Base-by-base conservation (phyloP, 1,140 invertebrate genomes). In the Pogonomyrmex barbatus region DNA sequence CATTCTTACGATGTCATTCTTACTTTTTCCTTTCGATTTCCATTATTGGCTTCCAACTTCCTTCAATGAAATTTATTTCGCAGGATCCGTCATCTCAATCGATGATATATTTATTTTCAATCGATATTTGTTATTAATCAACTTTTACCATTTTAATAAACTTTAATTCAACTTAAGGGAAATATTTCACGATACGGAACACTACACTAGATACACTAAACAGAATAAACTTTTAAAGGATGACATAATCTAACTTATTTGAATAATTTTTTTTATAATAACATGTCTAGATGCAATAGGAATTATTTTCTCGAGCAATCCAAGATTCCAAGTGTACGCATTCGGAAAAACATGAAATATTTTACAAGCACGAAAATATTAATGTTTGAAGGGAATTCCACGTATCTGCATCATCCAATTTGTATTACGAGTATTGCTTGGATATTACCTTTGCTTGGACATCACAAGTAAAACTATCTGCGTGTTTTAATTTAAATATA, bases 11-110 rank as follows among this genome's bases (percentile, higher is more conserved):
- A 24, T 24, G 54, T 56, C 54, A 62, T 75, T n/a, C n/a, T n/a
- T n/a, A 75, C 54, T 75, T 83, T 83, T 83, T 60, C 68, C 79
- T 83, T 83, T 83, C 68, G 54, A 83, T 83, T 83, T 83, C 79
- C 79, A 54, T 82, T 24, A 45, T 36, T 30, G 65, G 39, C 10
- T 47, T 60, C 68, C 52, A 24, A 60, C 79, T 83, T 83, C 30
- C 68, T 47, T 70, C 9, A 50, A n/a, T 47, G 12, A 75, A 75
- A 83, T 73, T 73, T 30, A 81, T 81, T 70, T 70, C 50, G 52
- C 14, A 17, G 17, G 30, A 47, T 73, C 54, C 62, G 47, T 83
- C 68, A 83, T 75, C 42, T 83, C 79, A 39, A 62, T 39, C n/a
- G 36, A 24, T 45, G 36, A 81, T 47, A n/a, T 62, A 83, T 75